Conservation (phyloP, 2,888 invertebrate species). For the Leucozona laternaria region DNA sequence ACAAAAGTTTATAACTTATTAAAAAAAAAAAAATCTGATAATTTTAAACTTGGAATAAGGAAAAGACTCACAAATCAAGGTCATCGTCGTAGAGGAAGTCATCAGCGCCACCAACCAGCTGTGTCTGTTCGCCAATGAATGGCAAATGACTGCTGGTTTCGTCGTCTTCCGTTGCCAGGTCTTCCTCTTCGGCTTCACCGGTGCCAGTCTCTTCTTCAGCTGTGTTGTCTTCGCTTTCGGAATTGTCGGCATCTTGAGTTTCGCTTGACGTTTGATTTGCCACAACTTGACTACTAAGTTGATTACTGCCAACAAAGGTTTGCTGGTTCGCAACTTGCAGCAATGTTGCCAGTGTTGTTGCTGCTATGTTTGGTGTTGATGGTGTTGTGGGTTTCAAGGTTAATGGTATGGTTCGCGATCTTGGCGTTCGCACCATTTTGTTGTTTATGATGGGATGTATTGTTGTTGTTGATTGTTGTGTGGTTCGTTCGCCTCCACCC, state of each 20-base stretch:
- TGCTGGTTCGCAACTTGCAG: constrained; percentile 75
- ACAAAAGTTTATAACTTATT: constrained; percentile 53
- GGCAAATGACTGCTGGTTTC: constrained; percentile 71
- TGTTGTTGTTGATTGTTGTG: constrained; percentile 70
- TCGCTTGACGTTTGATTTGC: constrained; percentile 57
- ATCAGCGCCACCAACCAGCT: constrained; percentile 78
- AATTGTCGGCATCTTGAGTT: constrained; percentile 69
- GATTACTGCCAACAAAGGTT: constrained; percentile 70
- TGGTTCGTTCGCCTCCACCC: constrained; percentile 72
- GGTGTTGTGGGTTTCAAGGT: constrained; percentile 46
- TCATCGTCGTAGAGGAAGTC: constrained; percentile 82
- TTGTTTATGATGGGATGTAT: constrained; percentile 75
- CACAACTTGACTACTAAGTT: constrained; percentile 59
- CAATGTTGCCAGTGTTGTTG: constrained; percentile 76
- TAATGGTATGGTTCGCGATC: constrained; percentile 69
- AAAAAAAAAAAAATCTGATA: constrained; percentile 42
- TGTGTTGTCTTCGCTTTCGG: constrained; percentile 72
- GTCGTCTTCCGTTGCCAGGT: constrained; percentile 79
- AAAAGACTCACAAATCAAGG: constrained; percentile 82
- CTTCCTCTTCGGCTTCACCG: constrained; percentile 73
- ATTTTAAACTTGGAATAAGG: constrained; percentile 55
- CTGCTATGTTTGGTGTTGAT: constrained; percentile 42
- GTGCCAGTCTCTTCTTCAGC: constrained; percentile 73
- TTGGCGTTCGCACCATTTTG: constrained; percentile 69
- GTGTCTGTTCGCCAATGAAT: constrained; percentile 77